phyloP scores from a whole-genome alignment of 2,888 invertebrate species.

The Acanthoscelides obtectus region DNA sequence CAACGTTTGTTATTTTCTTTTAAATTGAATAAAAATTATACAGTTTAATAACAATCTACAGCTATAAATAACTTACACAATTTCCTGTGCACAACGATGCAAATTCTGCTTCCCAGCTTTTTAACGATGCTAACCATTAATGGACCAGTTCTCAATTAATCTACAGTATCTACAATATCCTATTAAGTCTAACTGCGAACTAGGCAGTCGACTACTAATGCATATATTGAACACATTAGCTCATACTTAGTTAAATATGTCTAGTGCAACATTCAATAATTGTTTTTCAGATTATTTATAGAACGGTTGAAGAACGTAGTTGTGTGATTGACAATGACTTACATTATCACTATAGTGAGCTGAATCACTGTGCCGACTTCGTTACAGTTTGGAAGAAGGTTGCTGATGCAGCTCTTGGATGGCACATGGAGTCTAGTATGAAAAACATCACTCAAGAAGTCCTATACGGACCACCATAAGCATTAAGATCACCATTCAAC shows the following conservation, averaged over 20 bases:
- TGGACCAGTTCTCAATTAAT: background rate
- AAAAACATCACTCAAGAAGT: too few relatives aligned
- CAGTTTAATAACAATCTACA: background rate
- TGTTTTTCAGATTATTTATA: background rate
- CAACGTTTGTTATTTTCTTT: too few relatives aligned
- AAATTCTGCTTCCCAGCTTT: background rate
- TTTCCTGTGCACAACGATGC: background rate
- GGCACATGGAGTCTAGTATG: too few relatives aligned
- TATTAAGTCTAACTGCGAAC: background rate
- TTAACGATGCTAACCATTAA: background rate
- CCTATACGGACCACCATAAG: too few relatives aligned
- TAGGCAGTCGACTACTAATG: background rate
- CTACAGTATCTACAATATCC: background rate
- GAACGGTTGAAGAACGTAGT: background rate
- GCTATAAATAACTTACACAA: background rate
- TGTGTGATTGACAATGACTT: background rate
- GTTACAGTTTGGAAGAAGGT: too few relatives aligned
- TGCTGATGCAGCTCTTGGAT: too few relatives aligned
- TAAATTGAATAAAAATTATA: too few relatives aligned
- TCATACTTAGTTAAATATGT: background rate
- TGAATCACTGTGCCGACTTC: too few relatives aligned
- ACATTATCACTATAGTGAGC: background rate
- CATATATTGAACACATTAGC: background rate
- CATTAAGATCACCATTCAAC: too few relatives aligned
- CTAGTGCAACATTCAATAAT: background rate